A percentile compares a stretch with the other conserved stretches of the same genome.
Conservation (phyloP, 2,888 invertebrate genomes). For the Priocnemis perturbator region DNA sequence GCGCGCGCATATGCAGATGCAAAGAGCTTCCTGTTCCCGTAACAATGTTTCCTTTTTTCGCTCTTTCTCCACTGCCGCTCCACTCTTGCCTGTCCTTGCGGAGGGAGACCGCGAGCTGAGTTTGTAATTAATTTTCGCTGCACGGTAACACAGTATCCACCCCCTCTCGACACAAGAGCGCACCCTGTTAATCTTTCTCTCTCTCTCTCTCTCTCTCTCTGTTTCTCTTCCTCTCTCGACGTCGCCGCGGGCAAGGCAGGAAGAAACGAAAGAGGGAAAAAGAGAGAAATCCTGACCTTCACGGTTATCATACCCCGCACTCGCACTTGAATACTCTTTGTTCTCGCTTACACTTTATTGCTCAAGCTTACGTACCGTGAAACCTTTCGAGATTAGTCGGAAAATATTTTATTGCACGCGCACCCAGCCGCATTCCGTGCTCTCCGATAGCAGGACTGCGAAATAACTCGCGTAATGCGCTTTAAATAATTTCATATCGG, state of each 20-base stretch:
- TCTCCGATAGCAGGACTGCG: neutral
- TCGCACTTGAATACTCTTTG: slow-evolving; percentile 29
- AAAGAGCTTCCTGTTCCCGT: slow-evolving; percentile 25
- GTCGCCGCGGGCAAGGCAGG: neutral
- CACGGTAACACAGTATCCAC: slow-evolving; percentile 40
- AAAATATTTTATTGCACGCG: slow-evolving; percentile 12
- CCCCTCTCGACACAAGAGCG: slow-evolving; percentile 17
- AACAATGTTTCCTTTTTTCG: slow-evolving; percentile 27
- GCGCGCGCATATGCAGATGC: slow-evolving; percentile 27
- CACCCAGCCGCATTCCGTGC: neutral
- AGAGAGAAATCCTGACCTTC: slow-evolving; percentile 51
- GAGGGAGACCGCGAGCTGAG: slow-evolving; percentile 18
- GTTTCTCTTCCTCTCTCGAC: neutral
- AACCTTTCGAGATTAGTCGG: slow-evolving; percentile 25
- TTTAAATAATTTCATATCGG: no score
- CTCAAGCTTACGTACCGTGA: slow-evolving; percentile 26
- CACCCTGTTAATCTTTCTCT: slow-evolving; percentile 41
- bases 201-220: neutral
- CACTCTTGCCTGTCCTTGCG: slow-evolving; percentile 26
- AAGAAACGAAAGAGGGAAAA: neutral
- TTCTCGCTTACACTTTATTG: slow-evolving; percentile 35
- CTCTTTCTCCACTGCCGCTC: neutral
- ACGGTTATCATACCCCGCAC: slow-evolving; percentile 33
- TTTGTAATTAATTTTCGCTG: slow-evolving; percentile 53
- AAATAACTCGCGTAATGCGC: no score